Evolutionary conservation across 2,113 vertebrate genomes (phyloP).

Genomic region (Setophaga kirtlandii): DNA sequence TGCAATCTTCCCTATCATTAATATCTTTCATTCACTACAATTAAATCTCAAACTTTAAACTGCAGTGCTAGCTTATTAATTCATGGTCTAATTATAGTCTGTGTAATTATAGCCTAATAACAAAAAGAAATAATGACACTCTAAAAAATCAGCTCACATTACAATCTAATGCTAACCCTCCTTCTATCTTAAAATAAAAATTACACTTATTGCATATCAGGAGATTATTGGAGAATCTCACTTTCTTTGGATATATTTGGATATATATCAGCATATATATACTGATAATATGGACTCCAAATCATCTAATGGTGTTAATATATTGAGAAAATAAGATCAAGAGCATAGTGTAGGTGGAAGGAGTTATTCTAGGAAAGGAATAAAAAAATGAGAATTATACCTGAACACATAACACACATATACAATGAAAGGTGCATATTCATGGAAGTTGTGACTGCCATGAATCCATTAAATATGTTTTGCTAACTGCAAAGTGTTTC

Average conservation of each 20-base stretch:
- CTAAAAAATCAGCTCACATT: slow-evolving; percentile 26
- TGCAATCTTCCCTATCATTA: background rate
- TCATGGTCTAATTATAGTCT: slow-evolving; percentile 18
- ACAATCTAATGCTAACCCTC: background rate
- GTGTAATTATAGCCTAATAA: slow-evolving; percentile 23
- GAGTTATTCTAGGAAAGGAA: background rate
- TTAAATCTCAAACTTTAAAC: background rate
- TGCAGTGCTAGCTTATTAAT: slow-evolving; percentile 1
- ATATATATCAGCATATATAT: background rate
- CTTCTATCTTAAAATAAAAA: background rate
- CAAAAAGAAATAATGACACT: slow-evolving; percentile 24
- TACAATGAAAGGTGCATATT: background rate
- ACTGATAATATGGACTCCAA: background rate
- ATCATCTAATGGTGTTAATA: background rate
- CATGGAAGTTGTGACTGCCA: background rate
- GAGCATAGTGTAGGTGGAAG: background rate
- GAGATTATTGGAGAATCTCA: background rate
- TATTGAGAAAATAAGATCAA: background rate
- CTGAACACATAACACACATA: background rate
- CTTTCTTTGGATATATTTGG: background rate
- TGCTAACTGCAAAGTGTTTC: background rate
- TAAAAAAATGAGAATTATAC: background rate
- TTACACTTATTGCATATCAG: background rate
- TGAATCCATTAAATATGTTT: background rate
- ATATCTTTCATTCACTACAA: background rate